Percentiles rank a stretch among this genome's conserved stretches.
Conservation (phyloP, 2,888 invertebrate species). For the Macaria notata region DNA sequence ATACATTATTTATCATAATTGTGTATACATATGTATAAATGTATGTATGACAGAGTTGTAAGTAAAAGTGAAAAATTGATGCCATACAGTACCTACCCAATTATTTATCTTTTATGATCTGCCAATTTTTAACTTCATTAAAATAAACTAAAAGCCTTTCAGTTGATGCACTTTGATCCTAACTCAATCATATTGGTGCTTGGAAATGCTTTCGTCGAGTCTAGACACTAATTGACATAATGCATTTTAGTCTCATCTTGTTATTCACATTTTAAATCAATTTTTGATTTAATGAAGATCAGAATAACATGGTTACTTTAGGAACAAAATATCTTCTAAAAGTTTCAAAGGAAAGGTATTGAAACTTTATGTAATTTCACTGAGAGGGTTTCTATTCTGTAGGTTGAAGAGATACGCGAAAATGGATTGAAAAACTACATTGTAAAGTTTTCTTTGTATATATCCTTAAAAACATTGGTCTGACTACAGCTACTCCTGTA, state of each 20-base stretch:
- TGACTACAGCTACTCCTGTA: no score
- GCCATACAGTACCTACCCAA: no score
- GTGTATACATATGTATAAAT: no score
- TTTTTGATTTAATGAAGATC: conserved; percentile 6
- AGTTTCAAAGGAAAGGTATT: not conserved
- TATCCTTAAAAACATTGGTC: no score
- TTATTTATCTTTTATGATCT: no score
- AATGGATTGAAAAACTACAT: not conserved
- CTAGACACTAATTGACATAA: conserved; percentile 45
- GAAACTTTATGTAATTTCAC: conserved; percentile 1
- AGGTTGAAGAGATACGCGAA: not conserved
- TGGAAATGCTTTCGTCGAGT: conserved; percentile 31
- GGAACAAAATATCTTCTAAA: not conserved
- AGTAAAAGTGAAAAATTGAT: no score
- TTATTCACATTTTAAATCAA: conserved; percentile 20
- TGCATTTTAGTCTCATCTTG: conserved; percentile 29
- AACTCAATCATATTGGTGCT: conserved; percentile 22
- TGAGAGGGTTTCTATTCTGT: conserved; percentile 1
- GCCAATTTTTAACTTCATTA: no score
- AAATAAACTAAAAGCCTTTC: not conserved
- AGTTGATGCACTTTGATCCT: conserved; percentile 18
- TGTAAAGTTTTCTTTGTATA: not conserved
- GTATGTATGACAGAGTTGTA: no score
- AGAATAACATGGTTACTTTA: conserved; percentile 1
- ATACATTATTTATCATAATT: no score